Evolutionary conservation across 2,113 vertebrate species (phyloP).

Genomic region (Indicator maculatus): DNA sequence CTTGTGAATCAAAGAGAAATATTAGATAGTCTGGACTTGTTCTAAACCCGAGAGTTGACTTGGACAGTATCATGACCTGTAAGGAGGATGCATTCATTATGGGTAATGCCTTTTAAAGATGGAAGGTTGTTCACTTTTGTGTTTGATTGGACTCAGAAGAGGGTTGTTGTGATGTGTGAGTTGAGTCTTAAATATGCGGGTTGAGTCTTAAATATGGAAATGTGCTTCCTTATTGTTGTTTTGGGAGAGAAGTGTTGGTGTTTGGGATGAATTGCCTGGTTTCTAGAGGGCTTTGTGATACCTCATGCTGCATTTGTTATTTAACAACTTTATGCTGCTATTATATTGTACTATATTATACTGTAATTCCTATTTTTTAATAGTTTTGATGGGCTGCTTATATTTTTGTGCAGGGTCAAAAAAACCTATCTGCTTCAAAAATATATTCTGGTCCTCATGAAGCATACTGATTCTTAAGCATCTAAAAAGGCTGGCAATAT

Average conservation of each 20-base stretch:
- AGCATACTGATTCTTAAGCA: neutral
- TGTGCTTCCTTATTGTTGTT: neutral
- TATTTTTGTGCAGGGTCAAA: neutral
- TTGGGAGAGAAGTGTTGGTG: neutral
- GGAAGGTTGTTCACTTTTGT: neutral
- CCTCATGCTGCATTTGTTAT: neutral
- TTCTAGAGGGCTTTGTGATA: neutral
- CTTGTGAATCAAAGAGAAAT: neutral
- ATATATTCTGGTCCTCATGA: neutral
- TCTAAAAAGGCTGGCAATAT: neutral
- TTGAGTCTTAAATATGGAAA: neutral
- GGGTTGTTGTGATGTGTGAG: neutral
- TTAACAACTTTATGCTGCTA: neutral
- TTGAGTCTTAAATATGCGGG: neutral
- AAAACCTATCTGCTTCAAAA: neutral
- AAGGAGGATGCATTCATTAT: neutral
- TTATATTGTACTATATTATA: too few relatives aligned
- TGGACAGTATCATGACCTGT: neutral
- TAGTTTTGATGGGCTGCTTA: neutral
- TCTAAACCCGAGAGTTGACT: neutral
- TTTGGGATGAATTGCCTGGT: neutral
- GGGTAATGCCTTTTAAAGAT: neutral
- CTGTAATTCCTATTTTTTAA: neutral
- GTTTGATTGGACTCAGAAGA: neutral
- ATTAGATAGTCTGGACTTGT: neutral